Evolutionary conservation across 2,797 vertebrate genomes (phyloP).

Genomic region (Acipenser transmontanus): DNA sequence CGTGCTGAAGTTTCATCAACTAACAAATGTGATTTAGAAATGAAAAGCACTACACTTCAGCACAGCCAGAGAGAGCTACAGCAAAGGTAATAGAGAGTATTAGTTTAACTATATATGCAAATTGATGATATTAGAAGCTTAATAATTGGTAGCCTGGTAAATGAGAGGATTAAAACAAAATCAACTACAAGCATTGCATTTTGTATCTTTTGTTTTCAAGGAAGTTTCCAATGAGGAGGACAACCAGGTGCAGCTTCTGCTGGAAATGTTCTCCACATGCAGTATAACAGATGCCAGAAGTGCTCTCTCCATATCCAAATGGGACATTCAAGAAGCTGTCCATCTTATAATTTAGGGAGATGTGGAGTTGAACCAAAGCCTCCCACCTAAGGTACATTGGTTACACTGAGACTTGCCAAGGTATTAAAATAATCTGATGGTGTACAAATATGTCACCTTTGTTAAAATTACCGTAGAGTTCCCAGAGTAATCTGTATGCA

Average conservation of each 20-base stretch:
- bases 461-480: no score
- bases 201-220: neutral
- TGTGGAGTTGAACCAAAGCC: conserved; percentile 56
- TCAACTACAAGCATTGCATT: no score
- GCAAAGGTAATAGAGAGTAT: conserved; percentile 62
- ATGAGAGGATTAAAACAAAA: no score
- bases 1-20: conserved; percentile 35
- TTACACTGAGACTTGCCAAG: no score
- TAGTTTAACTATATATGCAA: no score
- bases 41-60: conserved; percentile 51
- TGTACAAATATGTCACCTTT: no score
- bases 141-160: no score
- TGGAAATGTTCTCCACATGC: conserved; percentile 93
- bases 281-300: conserved; percentile 78
- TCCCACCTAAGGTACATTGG: conserved; percentile 61
- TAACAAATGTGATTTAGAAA: no score
- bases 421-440: no score
- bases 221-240: conserved; percentile 52
- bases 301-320: conserved; percentile 83
- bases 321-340: conserved; percentile 89
- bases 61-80: conserved; percentile 61
- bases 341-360: conserved; percentile 88
- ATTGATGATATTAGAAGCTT: no score
- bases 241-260: conserved; percentile 71
- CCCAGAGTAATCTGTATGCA: no score